Evolutionary conservation across 2,797 vertebrate genomes (phyloP).

Genomic region (Sebastes itinus): DNA sequence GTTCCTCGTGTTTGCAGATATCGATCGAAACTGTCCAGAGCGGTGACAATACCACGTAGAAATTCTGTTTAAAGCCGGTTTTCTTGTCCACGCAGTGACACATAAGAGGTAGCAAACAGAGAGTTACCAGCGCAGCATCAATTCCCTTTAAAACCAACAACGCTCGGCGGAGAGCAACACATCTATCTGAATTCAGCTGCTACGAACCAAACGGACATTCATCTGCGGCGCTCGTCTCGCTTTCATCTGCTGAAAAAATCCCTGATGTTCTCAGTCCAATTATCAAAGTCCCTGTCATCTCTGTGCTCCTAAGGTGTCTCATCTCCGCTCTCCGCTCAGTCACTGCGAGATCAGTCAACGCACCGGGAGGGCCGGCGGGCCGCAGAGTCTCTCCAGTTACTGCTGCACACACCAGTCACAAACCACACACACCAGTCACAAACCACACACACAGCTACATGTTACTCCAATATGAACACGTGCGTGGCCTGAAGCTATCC

Average conservation of each 20-base stretch:
- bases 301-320: not conserved
- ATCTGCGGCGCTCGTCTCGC: not conserved
- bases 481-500: not conserved
- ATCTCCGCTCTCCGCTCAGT: not conserved
- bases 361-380: not conserved
- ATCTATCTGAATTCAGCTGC: conserved; percentile 16
- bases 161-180: not conserved
- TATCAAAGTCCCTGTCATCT: conserved; percentile 22
- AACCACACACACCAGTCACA: not conserved
- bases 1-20: conserved; percentile 7
- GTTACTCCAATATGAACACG: not conserved
- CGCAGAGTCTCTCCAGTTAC: not conserved
- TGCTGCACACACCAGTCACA: not conserved
- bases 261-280: conserved; percentile 6
- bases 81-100: conserved; percentile 4
- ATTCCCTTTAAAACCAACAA: conserved; percentile 28
- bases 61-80: conserved; percentile 26
- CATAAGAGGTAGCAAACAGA: not conserved
- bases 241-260: conserved; percentile 8
- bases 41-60: conserved; percentile 13
- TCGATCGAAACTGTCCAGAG: conserved; percentile 14
- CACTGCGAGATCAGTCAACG: not conserved
- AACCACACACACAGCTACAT: not conserved
- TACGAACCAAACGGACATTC: conserved; percentile 17
- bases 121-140: conserved; percentile 12